Conservation (phyloP, 2,797 vertebrate species). For the Phalanger gymnotis region DNA sequence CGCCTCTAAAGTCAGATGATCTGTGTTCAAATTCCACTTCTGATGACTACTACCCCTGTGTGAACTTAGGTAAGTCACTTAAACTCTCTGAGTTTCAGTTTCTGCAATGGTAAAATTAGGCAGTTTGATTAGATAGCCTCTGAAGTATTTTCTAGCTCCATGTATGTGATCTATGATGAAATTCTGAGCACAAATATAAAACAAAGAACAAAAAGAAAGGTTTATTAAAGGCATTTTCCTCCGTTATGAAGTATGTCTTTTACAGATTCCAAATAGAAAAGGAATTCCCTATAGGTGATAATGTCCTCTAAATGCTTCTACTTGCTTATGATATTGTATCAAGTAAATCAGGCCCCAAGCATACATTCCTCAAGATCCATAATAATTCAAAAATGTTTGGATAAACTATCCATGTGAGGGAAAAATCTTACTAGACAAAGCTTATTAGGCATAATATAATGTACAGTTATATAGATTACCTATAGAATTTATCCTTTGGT, state of each 20-base stretch:
- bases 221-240: neutral
- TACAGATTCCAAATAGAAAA: neutral
- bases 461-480: neutral
- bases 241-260: neutral
- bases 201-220: neutral
- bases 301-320: neutral
- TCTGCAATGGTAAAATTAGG: neutral
- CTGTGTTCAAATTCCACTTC: neutral
- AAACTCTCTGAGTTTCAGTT: neutral
- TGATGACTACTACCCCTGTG: neutral
- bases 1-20: neutral
- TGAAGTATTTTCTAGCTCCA: neutral
- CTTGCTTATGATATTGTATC: neutral
- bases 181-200: neutral
- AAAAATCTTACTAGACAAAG: neutral
- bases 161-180: neutral
- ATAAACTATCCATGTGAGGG: neutral
- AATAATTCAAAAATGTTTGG: neutral
- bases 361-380: neutral
- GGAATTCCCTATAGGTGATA: neutral
- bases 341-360: neutral
- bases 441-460: neutral
- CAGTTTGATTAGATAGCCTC: neutral
- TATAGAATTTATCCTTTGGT: neutral
- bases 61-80: neutral